Evolutionary conservation across 2,888 invertebrate species (phyloP).

Genomic region (Trissolcus japonicus): DNA sequence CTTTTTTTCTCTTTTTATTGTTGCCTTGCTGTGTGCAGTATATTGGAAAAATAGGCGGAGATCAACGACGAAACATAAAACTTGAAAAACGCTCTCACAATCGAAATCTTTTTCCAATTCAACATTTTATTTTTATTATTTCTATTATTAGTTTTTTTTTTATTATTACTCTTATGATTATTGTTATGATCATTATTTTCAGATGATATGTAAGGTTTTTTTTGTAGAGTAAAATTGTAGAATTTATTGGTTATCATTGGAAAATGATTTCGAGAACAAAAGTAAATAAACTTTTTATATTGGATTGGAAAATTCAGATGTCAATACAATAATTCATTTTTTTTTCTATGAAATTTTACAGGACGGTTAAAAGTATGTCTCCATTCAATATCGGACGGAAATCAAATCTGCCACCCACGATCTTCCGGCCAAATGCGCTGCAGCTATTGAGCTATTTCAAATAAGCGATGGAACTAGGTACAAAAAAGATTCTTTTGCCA

Average conservation of each 20-base stretch:
- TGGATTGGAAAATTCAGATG: background rate
- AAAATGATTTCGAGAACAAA: background rate
- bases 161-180: background rate
- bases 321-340: too few species aligned
- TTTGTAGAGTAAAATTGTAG: background rate
- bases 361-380: too few species aligned
- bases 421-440: too few species aligned
- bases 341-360: too few species aligned
- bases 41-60: conserved; percentile 26
- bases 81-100: conserved; percentile 18
- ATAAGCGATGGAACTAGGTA: too few species aligned
- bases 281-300: background rate
- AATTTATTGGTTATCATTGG: background rate
- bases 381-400: too few species aligned
- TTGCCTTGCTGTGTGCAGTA: conserved; percentile 6
- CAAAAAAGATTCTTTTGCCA: too few species aligned
- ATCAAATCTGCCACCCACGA: too few species aligned
- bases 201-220: background rate
- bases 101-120: background rate
- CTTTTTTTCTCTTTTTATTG: conserved; percentile 35
- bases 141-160: background rate
- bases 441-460: too few species aligned
- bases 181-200: background rate
- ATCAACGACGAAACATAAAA: conserved; percentile 28
- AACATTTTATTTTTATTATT: background rate